Evolutionary conservation across 2,113 vertebrate genomes (phyloP).

Genomic region (Antechinus flavipes): DNA sequence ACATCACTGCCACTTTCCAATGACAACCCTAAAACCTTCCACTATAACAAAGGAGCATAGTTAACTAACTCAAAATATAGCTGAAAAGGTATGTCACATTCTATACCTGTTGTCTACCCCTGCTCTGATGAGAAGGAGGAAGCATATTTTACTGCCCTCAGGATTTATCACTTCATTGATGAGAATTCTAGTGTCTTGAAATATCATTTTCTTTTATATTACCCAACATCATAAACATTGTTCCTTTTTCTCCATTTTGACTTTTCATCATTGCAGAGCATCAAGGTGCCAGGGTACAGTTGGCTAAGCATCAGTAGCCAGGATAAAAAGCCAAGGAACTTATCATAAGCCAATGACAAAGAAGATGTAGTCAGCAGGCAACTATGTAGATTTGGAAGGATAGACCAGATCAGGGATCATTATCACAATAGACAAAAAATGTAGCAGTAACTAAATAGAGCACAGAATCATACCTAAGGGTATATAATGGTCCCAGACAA

Average conservation of each 20-base stretch:
- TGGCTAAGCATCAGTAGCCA: background rate
- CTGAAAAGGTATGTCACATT: background rate
- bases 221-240: background rate
- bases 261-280: no score
- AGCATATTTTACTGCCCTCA: background rate
- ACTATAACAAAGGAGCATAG: background rate
- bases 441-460: background rate
- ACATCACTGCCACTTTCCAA: background rate
- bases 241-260: no score
- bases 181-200: background rate
- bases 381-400: background rate
- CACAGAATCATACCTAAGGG: background rate
- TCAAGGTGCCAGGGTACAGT: background rate
- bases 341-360: background rate
- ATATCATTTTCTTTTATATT: background rate
- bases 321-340: background rate
- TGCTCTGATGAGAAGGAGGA: background rate
- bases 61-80: background rate
- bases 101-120: background rate
- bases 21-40: background rate
- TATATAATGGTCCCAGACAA: background rate
- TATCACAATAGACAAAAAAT: background rate
- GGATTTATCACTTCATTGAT: background rate
- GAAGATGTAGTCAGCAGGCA: background rate
- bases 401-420: background rate